Evolutionary conservation across 2,888 invertebrate genomes (phyloP).

Genomic region (Mystacides longicornis): DNA sequence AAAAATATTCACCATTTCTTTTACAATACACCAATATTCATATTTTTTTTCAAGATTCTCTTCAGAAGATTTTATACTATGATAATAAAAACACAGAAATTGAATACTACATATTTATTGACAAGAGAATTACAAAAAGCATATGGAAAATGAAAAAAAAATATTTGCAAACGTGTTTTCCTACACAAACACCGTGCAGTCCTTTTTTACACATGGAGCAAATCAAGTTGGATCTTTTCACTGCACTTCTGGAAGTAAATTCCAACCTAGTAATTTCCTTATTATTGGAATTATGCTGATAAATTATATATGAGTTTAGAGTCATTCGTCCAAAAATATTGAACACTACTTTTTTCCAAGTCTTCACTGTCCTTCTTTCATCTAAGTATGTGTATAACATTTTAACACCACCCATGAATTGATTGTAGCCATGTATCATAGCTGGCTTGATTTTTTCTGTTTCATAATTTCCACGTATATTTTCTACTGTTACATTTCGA

Average conservation of each 20-base stretch:
- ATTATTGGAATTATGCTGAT: constrained; percentile 20
- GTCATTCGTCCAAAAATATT: constrained; percentile 28
- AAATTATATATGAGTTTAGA: constrained; percentile 28
- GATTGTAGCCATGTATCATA: constrained; percentile 21
- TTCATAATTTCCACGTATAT: constrained; percentile 3
- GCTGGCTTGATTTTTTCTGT: constrained; percentile 4
- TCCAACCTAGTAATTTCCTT: constrained; percentile 25
- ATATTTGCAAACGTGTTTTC: constrained; percentile 13
- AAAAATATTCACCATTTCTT: too few relatives aligned
- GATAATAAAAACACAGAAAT: too few relatives aligned
- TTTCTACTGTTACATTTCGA: constrained; percentile 7
- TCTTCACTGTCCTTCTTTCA: constrained; percentile 26
- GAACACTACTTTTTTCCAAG: constrained; percentile 29
- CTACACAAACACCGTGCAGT: constrained; percentile 23
- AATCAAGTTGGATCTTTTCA: constrained; percentile 25
- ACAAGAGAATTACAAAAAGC: background rate
- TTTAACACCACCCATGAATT: constrained; percentile 23
- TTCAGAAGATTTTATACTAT: too few relatives aligned
- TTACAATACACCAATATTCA: too few relatives aligned
- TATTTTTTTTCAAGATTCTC: too few relatives aligned
- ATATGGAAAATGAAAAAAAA: constrained; percentile 7
- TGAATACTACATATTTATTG: background rate
- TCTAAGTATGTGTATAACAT: constrained; percentile 28
- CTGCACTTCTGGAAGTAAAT: constrained; percentile 18
- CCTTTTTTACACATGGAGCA: constrained; percentile 26